Conservation (phyloP, 2,797 vertebrate species). For the Microhierax caerulescens region DNA sequence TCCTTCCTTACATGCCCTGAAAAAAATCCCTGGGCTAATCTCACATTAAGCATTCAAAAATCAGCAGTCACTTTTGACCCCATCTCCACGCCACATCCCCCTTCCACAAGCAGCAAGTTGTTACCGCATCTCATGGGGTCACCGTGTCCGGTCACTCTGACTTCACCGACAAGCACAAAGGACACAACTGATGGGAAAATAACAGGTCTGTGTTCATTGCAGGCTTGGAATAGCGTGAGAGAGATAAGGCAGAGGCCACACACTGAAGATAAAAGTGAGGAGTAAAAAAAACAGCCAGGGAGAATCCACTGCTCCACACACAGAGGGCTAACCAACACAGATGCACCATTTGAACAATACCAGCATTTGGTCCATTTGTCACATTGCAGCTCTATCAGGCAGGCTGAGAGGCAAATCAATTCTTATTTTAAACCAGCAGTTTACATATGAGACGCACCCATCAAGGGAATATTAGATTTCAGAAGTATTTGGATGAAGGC, state of each 20-base stretch:
- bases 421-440: not conserved
- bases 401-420: not conserved
- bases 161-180: not conserved
- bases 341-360: not conserved
- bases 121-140: not conserved
- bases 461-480: not conserved
- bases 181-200: not conserved
- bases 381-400: not conserved
- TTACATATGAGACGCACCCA: not conserved
- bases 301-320: not conserved
- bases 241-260: not conserved
- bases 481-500: not conserved
- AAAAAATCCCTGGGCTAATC: not conserved
- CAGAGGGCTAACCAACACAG: not conserved
- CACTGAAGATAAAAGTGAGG: not conserved
- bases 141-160: not conserved
- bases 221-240: not conserved
- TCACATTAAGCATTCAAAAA: not conserved
- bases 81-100: not conserved
- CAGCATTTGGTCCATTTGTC: not conserved
- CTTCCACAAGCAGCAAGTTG: not conserved
- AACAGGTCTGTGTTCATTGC: not conserved
- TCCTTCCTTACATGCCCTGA: not conserved
- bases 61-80: not conserved
- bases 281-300: not conserved